A percentile compares a stretch with the other conserved stretches of the same genome.
phyloP scores from a whole-genome alignment of 2,797 vertebrate genomes.

The Sciaenops ocellatus region DNA sequence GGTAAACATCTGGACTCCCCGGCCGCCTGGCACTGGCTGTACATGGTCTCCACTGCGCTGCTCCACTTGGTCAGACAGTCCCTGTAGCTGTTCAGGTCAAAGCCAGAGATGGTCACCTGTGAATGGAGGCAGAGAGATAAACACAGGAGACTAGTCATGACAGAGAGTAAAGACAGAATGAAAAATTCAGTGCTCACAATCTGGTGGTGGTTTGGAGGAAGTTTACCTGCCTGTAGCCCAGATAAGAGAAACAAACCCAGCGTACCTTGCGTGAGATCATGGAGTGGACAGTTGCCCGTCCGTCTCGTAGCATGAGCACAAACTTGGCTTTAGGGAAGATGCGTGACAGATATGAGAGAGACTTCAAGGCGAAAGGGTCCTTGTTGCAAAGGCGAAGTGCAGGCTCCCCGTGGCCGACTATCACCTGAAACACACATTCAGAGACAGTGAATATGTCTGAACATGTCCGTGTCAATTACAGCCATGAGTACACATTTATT shows the following conservation, averaged over 20 bases:
- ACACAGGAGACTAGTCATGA: not conserved
- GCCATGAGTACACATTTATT: too few relatives aligned
- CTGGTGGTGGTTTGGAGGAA: not conserved
- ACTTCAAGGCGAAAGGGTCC: slow-evolving; percentile 95
- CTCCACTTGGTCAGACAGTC: slow-evolving; percentile 98
- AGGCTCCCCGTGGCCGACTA: slow-evolving; percentile 90
- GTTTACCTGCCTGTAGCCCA: not conserved
- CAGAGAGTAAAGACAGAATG: not conserved
- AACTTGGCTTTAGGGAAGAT: slow-evolving; percentile 96
- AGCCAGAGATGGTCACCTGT: slow-evolving; percentile 93
- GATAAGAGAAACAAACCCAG: not conserved
- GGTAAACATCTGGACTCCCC: slow-evolving; percentile 88
- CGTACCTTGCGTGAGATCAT: slow-evolving; percentile 95
- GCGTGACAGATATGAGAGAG: slow-evolving; percentile 90
- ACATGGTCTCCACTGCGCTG: slow-evolving; percentile 94
- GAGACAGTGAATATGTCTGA: not conserved
- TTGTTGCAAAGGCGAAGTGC: slow-evolving; percentile 95
- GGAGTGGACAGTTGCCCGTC: slow-evolving; percentile 93
- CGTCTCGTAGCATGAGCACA: slow-evolving; percentile 94
- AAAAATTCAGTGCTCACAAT: not conserved
- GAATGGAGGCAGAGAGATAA: not conserved
- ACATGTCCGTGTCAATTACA: not conserved
- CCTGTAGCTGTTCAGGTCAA: slow-evolving; percentile 94
- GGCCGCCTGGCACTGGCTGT: slow-evolving; percentile 91
- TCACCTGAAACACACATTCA: slow-evolving; percentile 66